phyloP scores from a whole-genome alignment of 2,113 vertebrate genomes.

The Sarotherodon lohbergeri region DNA sequence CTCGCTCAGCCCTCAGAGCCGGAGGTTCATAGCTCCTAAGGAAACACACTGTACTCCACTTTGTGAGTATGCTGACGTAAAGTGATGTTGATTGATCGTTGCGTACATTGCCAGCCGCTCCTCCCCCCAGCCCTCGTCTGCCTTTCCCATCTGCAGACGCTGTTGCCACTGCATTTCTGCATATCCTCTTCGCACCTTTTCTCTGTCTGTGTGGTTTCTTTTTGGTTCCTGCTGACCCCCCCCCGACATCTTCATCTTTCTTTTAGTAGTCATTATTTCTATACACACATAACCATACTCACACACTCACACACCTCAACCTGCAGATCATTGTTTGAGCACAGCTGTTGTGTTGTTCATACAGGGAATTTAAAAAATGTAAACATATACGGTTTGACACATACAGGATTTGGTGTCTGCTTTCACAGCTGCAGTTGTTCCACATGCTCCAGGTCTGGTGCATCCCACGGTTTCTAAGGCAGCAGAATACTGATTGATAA shows the following conservation, averaged over 20 bases:
- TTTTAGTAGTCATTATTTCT: neutral
- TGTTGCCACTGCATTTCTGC: neutral
- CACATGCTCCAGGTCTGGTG: neutral
- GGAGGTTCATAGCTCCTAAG: neutral
- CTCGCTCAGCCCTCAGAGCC: neutral
- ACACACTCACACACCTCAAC: neutral
- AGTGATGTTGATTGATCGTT: constrained; percentile 37
- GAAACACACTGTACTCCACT: neutral
- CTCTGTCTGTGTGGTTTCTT: neutral
- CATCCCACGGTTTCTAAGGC: neutral
- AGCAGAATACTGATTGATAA: constrained; percentile 28
- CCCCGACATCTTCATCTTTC: neutral
- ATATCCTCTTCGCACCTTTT: neutral
- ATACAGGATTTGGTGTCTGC: neutral
- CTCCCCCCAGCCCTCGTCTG: neutral
- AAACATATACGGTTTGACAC: neutral
- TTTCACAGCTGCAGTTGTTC: constrained; percentile 7
- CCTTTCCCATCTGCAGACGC: neutral
- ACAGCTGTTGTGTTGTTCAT: neutral
- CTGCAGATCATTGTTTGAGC: neutral
- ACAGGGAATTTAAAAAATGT: neutral
- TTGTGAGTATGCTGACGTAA: constrained; percentile 5
- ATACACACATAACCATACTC: neutral
- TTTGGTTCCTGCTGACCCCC: neutral
- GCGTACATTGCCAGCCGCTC: neutral